Percentiles rank a stretch among this genome's conserved stretches.
These are phyloP conservation scores for Panurus biarmicus DNA, from an alignment of 2,113 vertebrate genomes.

Conservation along the genomic window DNA sequence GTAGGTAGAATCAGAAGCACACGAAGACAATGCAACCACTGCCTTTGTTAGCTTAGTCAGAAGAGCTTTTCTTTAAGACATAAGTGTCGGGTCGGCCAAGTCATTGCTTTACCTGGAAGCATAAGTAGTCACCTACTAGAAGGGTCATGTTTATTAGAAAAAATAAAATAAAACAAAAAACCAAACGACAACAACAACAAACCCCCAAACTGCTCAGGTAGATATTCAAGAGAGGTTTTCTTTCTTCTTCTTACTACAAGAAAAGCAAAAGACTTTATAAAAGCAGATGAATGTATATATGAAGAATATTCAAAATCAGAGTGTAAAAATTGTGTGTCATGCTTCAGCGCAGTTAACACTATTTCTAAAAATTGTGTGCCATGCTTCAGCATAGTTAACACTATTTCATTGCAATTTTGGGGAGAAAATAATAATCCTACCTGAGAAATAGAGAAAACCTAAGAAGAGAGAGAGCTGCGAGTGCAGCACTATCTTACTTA, in stretches of 20 bases:
- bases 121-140: not conserved
- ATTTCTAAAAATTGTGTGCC: not conserved
- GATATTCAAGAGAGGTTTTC: not conserved
- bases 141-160: not conserved
- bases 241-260: not conserved
- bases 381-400: not conserved
- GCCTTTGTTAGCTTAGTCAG: not conserved
- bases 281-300: not conserved
- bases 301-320: not conserved
- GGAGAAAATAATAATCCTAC: not conserved
- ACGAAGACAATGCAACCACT: not conserved
- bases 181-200: too few species aligned
- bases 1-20: not conserved
- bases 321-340: not conserved
- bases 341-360: not conserved
- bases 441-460: not conserved
- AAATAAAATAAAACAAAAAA: too few species aligned
- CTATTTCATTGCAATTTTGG: not conserved
- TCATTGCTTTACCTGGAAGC: not conserved
- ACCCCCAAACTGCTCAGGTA: not conserved
- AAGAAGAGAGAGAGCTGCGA: not conserved
- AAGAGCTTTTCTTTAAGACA: not conserved
- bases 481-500: not conserved
- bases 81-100: not conserved
- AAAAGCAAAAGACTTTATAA: not conserved